phyloP scores from a whole-genome alignment of 2,113 vertebrate species.

The Microcebus griseorufus region DNA sequence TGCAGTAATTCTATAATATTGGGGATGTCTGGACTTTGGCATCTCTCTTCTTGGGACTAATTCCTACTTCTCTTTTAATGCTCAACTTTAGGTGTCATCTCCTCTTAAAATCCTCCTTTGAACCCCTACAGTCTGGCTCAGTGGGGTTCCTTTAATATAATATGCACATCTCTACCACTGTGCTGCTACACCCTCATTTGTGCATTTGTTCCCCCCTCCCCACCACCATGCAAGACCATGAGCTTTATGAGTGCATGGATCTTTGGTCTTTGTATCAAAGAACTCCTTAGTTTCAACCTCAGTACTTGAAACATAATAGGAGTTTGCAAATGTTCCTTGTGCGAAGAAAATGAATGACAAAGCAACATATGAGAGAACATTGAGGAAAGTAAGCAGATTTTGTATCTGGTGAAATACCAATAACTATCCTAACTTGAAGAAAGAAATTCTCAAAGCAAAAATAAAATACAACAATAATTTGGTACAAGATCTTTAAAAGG shows the following conservation, averaged over 20 bases:
- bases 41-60: not conserved
- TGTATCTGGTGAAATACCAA: not conserved
- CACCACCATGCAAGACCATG: not conserved
- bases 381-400: not conserved
- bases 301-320: not conserved
- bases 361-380: not conserved
- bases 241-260: not conserved
- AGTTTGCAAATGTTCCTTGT: not conserved
- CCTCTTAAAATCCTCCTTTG: not conserved
- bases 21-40: not conserved
- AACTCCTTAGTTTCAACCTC: not conserved
- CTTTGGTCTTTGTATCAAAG: not conserved
- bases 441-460: conserved; percentile 55
- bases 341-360: not conserved
- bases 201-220: not conserved
- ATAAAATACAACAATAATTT: conserved; percentile 57
- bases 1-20: not conserved
- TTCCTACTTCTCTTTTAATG: not conserved
- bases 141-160: not conserved
- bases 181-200: not conserved
- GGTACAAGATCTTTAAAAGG: conserved; percentile 36
- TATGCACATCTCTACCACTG: not conserved
- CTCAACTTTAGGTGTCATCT: not conserved
- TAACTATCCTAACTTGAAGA: not conserved
- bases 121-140: not conserved